These are phyloP conservation scores for Leguminivora glycinivorella DNA, from an alignment of 1,140 invertebrate species.

Conservation along the genomic window DNA sequence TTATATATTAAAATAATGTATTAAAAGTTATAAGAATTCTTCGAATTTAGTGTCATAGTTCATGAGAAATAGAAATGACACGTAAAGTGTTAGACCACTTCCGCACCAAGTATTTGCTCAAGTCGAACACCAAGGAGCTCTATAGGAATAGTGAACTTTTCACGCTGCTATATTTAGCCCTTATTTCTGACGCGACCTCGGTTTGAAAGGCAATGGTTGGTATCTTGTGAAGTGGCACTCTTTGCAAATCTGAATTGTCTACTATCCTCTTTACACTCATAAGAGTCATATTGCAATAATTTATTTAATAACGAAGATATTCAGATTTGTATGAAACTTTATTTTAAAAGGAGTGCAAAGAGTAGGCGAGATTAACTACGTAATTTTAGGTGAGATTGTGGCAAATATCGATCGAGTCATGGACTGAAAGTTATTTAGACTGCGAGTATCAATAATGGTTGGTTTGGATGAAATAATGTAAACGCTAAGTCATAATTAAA, in stretches of 20 bases:
- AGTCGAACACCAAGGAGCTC: slow-evolving; percentile 22
- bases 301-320: slow-evolving; percentile 17
- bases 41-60: slow-evolving; percentile 16
- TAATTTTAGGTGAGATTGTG: slow-evolving; percentile 39
- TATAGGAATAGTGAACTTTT: slow-evolving; percentile 22
- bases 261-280: not conserved
- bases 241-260: not conserved
- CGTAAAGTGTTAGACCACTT: slow-evolving; percentile 26
- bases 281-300: slow-evolving; percentile 23
- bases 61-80: slow-evolving; percentile 26
- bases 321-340: slow-evolving; percentile 13
- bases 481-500: slow-evolving; percentile 53
- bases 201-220: slow-evolving; percentile 6
- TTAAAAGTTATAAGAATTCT: slow-evolving; percentile 27
- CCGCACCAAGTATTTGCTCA: slow-evolving; percentile 24
- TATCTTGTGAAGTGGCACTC: slow-evolving; percentile 6
- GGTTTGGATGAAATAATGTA: slow-evolving; percentile 43
- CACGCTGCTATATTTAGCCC: not conserved
- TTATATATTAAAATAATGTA: slow-evolving; percentile 13
- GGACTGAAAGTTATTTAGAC: slow-evolving; percentile 56
- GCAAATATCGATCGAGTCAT: slow-evolving; percentile 51
- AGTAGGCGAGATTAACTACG: slow-evolving; percentile 21
- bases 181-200: slow-evolving; percentile 3
- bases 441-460: slow-evolving; percentile 38
- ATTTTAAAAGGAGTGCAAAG: not conserved